Evolutionary conservation across 2,888 invertebrate genomes (phyloP).

Genomic region (Caenorhabditis sinica): DNA sequence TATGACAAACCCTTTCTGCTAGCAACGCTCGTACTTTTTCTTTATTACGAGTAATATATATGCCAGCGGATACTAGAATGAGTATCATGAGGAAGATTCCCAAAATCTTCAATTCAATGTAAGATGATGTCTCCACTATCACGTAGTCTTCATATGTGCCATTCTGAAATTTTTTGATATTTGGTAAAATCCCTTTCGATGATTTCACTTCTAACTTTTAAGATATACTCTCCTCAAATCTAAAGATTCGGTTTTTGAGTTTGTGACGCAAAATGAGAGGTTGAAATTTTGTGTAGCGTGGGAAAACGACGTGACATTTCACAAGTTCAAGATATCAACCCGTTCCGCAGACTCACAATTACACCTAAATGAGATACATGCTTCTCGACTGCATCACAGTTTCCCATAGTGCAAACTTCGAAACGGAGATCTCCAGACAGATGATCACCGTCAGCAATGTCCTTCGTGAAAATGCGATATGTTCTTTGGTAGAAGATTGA

Average conservation of each 20-base stretch:
- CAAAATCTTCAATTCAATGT: conserved; percentile 20
- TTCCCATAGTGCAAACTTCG: conserved; percentile 48
- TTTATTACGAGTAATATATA: background rate
- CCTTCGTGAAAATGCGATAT: conserved; percentile 57
- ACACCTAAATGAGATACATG: conserved; percentile 55
- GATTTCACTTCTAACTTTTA: no score
- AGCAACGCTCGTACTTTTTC: conserved; percentile 19
- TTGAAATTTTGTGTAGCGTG: background rate
- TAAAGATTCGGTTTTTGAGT: background rate
- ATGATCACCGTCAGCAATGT: conserved; percentile 54
- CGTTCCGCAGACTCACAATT: conserved; percentile 21
- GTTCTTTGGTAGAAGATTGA: conserved; percentile 47
- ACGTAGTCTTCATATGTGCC: conserved; percentile 28
- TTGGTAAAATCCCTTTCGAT: background rate
- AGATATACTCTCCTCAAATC: background rate
- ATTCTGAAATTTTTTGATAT: conserved; percentile 25
- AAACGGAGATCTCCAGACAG: conserved; percentile 51
- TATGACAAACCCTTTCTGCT: conserved; percentile 3
- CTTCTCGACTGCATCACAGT: conserved; percentile 51
- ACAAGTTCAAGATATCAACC: conserved; percentile 16
- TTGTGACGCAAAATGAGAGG: background rate
- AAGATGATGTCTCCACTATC: background rate
- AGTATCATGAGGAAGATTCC: background rate
- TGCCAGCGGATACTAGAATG: background rate
- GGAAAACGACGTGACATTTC: background rate